A percentile compares a stretch with the other conserved stretches of the same genome.
These are phyloP conservation scores for Enchytraeus crypticus DNA, from an alignment of 2,888 invertebrate species.

Conservation along the genomic window DNA sequence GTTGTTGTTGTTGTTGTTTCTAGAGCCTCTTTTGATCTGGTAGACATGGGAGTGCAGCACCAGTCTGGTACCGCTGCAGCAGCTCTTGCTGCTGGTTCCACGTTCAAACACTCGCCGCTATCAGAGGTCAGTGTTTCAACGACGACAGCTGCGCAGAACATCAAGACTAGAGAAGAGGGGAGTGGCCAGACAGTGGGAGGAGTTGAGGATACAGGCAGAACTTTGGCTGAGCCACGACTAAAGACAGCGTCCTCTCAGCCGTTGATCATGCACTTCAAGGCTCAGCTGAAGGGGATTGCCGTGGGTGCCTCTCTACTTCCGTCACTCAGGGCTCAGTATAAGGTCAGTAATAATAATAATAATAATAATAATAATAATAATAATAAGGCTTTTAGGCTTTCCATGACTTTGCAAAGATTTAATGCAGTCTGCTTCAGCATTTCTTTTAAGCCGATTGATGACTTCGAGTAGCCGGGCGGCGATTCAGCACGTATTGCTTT, in stretches of 20 bases:
- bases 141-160: background rate
- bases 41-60: slow-evolving; percentile 14
- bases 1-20: no score
- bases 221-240: background rate
- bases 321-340: slow-evolving; percentile 92
- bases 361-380: background rate
- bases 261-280: slow-evolving; percentile 42
- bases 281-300: slow-evolving; percentile 63
- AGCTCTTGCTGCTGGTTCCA: background rate
- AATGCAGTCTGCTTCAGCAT: no score
- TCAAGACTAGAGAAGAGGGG: background rate
- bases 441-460: no score
- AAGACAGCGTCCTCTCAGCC: slow-evolving; percentile 11
- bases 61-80: slow-evolving; percentile 1
- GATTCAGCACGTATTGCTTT: no score
- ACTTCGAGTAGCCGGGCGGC: no score
- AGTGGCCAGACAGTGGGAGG: no score
- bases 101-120: slow-evolving; percentile 21
- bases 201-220: no score
- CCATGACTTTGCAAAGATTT: no score
- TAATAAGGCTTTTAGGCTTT: background rate
- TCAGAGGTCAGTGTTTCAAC: slow-evolving; percentile 12
- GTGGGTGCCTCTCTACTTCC: slow-evolving; percentile 89
- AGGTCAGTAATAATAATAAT: slow-evolving; percentile 31
- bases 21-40: slow-evolving; percentile 7